Percentiles rank a stretch among this genome's conserved stretches.
These are phyloP conservation scores for Clarias pachynema DNA, from an alignment of 2,797 vertebrate species.

Conservation along the genomic window DNA sequence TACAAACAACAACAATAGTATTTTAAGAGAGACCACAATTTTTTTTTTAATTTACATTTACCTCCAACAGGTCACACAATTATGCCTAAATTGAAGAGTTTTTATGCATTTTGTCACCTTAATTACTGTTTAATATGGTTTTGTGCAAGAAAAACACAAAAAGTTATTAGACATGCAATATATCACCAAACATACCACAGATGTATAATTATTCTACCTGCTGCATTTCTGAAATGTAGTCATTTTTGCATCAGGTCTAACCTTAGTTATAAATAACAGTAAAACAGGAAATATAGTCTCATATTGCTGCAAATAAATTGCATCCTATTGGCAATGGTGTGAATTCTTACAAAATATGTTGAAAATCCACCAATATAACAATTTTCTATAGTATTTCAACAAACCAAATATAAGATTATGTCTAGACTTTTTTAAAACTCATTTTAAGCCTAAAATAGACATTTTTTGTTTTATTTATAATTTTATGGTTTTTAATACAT, in stretches of 20 bases:
- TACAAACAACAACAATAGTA: neutral
- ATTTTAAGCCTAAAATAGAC: neutral
- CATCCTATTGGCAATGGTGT: neutral
- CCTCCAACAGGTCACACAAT: neutral
- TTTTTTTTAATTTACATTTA: neutral
- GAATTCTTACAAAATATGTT: neutral
- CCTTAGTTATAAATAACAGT: neutral
- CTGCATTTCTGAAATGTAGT: neutral
- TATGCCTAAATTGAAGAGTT: neutral
- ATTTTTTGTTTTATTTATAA: neutral
- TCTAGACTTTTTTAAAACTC: neutral
- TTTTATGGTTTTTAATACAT: neutral
- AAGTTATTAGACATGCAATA: neutral
- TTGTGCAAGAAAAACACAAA: neutral
- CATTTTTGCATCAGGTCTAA: neutral
- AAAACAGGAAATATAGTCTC: neutral
- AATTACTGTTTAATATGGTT: neutral
- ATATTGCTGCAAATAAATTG: neutral
- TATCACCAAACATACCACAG: neutral
- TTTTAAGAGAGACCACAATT: neutral
- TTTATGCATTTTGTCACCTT: neutral
- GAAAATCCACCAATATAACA: neutral
- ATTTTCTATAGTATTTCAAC: neutral
- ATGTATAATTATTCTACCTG: neutral
- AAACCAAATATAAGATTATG: neutral